Percentiles rank a stretch among this genome's conserved stretches.
These are phyloP conservation scores for Parasteatoda tepidariorum DNA, from an alignment of 1,140 invertebrate genomes.

Conservation along the genomic window DNA sequence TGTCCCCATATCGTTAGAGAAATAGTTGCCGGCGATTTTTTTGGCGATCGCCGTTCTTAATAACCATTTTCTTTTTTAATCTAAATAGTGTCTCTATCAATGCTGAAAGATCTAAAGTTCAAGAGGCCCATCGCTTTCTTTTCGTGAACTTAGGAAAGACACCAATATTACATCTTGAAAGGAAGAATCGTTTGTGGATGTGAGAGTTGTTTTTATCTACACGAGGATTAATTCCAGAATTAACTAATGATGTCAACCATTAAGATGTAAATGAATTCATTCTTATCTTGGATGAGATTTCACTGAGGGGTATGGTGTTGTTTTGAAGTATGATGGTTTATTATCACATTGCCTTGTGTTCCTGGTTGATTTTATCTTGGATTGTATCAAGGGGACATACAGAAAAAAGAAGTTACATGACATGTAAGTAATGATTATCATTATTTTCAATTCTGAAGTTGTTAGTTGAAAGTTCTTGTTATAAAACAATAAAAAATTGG, in stretches of 20 bases:
- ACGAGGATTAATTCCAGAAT: too few relatives aligned
- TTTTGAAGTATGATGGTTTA: conserved; percentile 50
- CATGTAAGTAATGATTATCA: conserved; percentile 11
- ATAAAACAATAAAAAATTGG: too few relatives aligned
- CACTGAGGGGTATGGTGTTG: conserved; percentile 1
- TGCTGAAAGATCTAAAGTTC: conserved; percentile 16
- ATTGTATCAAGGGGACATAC: conserved; percentile 34
- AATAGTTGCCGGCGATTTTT: conserved; percentile 3
- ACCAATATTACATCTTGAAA: neutral
- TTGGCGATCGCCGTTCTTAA: conserved; percentile 29
- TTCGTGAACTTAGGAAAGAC: neutral
- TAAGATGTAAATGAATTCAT: neutral
- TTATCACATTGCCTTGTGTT: conserved; percentile 39
- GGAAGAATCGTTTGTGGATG: too few relatives aligned
- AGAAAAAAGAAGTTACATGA: conserved; percentile 44
- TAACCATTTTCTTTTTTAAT: neutral
- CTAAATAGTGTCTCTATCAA: neutral
- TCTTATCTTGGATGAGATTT: conserved; percentile 4
- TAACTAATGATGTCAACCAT: too few relatives aligned
- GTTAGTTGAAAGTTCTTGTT: too few relatives aligned
- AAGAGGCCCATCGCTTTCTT: neutral
- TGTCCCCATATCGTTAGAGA: neutral
- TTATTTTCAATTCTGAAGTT: neutral
- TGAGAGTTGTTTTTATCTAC: too few relatives aligned
- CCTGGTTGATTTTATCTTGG: conserved; percentile 50